A percentile compares a stretch with the other conserved stretches of the same genome.
phyloP scores from a whole-genome alignment of 2,113 vertebrate species.

The Speoplatyrhinus poulsoni region DNA sequence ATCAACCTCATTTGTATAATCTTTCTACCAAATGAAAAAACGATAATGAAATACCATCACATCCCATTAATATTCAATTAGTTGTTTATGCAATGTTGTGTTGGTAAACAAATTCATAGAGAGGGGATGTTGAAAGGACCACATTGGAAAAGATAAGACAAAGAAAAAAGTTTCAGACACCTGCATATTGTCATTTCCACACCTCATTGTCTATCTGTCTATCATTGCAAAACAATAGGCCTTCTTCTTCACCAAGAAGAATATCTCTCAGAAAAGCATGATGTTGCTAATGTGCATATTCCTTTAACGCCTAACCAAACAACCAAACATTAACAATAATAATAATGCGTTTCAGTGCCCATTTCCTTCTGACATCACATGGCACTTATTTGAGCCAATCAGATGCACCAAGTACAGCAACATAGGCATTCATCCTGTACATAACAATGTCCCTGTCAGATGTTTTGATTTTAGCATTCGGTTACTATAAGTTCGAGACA shows the following conservation, averaged over 20 bases:
- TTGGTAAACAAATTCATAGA: conserved; percentile 61
- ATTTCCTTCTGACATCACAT: no score
- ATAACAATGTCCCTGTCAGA: no score
- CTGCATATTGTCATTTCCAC: conserved; percentile 17
- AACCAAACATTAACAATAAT: not conserved
- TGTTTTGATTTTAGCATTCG: no score
- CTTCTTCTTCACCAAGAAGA: no score
- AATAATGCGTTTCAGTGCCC: no score
- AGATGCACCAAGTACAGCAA: no score
- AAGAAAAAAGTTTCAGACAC: conserved; percentile 31
- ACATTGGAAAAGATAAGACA: conserved; percentile 37
- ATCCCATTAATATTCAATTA: conserved; percentile 80
- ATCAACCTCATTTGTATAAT: conserved; percentile 79
- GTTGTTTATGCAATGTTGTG: conserved; percentile 75
- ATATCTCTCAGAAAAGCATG: no score
- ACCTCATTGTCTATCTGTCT: conserved; percentile 36
- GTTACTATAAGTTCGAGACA: not conserved
- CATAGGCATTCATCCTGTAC: no score
- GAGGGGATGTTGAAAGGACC: conserved; percentile 55
- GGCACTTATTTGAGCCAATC: no score
- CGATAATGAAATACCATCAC: conserved; percentile 81
- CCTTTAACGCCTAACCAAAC: conserved; percentile 6
- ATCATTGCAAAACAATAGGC: conserved; percentile 2
- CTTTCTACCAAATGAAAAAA: conserved; percentile 79
- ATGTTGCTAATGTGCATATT: not conserved